These are phyloP conservation scores for Phlogophora meticulosa DNA, from an alignment of 2,888 invertebrate genomes.

Conservation along the genomic window DNA sequence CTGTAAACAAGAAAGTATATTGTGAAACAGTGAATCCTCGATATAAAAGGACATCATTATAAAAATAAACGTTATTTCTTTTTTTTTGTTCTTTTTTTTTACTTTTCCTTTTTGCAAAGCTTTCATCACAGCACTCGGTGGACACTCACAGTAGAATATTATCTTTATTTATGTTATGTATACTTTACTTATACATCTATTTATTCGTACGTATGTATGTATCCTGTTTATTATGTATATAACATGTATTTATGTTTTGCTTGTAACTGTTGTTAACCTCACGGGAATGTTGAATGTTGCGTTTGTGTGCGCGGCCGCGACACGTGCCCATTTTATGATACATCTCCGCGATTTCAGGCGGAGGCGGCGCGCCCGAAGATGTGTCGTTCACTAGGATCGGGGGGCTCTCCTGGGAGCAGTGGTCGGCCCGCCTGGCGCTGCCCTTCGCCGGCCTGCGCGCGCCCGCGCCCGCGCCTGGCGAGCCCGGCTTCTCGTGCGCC, in stretches of 20 bases:
- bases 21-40: slow-evolving; percentile 63
- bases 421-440: slow-evolving; percentile 94
- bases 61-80: slow-evolving; percentile 86
- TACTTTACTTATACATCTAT: slow-evolving; percentile 72
- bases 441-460: slow-evolving; percentile 89
- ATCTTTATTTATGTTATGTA: slow-evolving; percentile 74
- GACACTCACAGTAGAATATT: slow-evolving; percentile 87
- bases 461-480: slow-evolving; percentile 81
- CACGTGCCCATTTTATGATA: slow-evolving; percentile 66
- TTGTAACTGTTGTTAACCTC: slow-evolving; percentile 85
- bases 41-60: slow-evolving; percentile 61
- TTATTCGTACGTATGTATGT: slow-evolving; percentile 67
- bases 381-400: slow-evolving; percentile 94
- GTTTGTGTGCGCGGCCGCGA: slow-evolving; percentile 68
- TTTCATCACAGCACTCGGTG: slow-evolving; percentile 91
- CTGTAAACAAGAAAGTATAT: slow-evolving; percentile 61
- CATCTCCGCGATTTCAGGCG: slow-evolving; percentile 79
- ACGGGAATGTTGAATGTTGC: slow-evolving; percentile 83
- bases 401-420: slow-evolving; percentile 94
- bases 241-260: slow-evolving; percentile 82
- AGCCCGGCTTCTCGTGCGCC: slow-evolving; percentile 93
- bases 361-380: slow-evolving; percentile 88
- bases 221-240: slow-evolving; percentile 74
- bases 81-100: slow-evolving; percentile 87
- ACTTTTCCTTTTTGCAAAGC: slow-evolving; percentile 87